These are phyloP conservation scores for Aporophyla nigra DNA, from an alignment of 2,888 invertebrate species.

Conservation along the genomic window DNA sequence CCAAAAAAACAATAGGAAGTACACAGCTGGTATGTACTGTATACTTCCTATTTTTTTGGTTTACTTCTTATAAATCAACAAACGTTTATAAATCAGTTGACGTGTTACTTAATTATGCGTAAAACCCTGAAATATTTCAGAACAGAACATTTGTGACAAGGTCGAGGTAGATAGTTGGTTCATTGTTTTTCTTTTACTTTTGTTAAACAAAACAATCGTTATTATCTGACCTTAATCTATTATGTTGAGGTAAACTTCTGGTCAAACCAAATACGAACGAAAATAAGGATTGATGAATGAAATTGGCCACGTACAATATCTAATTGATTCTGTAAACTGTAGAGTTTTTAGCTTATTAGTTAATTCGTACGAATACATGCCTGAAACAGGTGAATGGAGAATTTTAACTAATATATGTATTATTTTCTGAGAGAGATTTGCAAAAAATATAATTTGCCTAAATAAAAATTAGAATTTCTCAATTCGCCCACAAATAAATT, in stretches of 20 bases:
- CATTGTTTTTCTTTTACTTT: not conserved
- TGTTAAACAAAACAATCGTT: not conserved
- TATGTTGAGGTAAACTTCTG: not conserved
- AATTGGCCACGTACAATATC: not conserved
- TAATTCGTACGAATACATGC: too few relatives aligned
- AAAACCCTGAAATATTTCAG: constrained; percentile 1
- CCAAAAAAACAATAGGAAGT: not conserved
- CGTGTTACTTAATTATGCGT: constrained; percentile 3
- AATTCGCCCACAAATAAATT: too few relatives aligned
- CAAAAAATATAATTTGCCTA: too few relatives aligned
- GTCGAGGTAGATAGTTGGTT: not conserved
- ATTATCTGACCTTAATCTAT: not conserved
- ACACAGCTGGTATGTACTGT: not conserved
- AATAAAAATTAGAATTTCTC: too few relatives aligned
- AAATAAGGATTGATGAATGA: not conserved
- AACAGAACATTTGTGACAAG: constrained; percentile 16
- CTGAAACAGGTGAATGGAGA: too few relatives aligned
- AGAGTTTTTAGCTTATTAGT: not conserved
- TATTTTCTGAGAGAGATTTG: too few relatives aligned
- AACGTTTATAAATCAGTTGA: constrained; percentile 8
- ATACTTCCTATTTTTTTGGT: too few relatives aligned
- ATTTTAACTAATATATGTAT: too few relatives aligned
- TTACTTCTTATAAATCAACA: not conserved
- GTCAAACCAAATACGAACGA: not conserved
- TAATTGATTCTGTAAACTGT: not conserved